A percentile compares a stretch with the other conserved stretches of the same genome.
phyloP scores from a whole-genome alignment of 2,888 invertebrate species.

The Imbricaverruca yamaguchii region DNA sequence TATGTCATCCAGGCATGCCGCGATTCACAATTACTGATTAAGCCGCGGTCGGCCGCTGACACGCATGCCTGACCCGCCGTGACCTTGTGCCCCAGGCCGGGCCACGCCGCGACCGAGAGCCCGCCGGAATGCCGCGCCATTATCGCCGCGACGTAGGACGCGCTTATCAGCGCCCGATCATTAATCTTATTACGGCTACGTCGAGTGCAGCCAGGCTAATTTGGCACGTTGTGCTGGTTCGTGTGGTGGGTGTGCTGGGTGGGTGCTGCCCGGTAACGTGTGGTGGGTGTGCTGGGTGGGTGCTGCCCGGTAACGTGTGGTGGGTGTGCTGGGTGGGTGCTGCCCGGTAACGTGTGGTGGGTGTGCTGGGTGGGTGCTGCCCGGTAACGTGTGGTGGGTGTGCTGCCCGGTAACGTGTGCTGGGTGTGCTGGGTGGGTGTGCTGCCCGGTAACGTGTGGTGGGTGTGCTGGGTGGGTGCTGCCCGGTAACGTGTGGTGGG shows the following conservation, averaged over 20 bases:
- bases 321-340: too few species aligned
- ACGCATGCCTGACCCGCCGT: neutral
- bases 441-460: too few species aligned
- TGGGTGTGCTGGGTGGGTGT: too few species aligned
- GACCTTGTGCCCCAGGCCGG: neutral
- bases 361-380: too few species aligned
- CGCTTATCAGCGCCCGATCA: neutral
- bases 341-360: too few species aligned
- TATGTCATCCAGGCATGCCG: neutral
- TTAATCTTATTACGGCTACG: constrained; percentile 10
- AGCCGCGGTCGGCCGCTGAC: neutral
- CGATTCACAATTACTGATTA: neutral
- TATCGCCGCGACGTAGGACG: neutral
- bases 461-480: too few species aligned
- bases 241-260: neutral
- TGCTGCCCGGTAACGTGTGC: too few species aligned
- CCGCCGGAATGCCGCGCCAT: neutral
- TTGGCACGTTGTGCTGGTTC: neutral
- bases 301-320: too few species aligned
- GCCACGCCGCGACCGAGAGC: neutral
- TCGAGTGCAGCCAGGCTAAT: neutral
- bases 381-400: too few species aligned
- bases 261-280: too few species aligned
- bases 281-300: too few species aligned
- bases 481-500: too few species aligned